Conservation (phyloP, 2,888 invertebrate species). For the Drosophila monieri region DNA sequence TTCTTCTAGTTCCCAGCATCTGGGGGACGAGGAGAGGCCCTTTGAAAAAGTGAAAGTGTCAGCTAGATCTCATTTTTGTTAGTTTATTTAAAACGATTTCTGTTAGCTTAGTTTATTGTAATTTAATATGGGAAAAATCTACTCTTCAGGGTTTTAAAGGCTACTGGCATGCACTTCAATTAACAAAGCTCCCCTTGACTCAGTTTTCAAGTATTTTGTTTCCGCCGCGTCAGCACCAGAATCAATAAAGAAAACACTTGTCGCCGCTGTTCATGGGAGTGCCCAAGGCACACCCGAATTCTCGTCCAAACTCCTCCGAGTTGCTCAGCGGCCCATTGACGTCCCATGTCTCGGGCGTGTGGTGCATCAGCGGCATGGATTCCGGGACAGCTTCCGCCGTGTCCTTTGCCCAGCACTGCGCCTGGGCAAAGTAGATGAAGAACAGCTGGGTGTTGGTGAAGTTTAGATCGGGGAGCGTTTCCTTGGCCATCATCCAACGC, state of each 20-base stretch:
- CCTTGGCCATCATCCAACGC: constrained; percentile 50
- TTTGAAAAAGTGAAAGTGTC: neutral
- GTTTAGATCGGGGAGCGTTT: constrained; percentile 77
- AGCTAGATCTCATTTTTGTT: neutral
- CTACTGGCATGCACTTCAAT: constrained; percentile 1
- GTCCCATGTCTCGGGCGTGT: constrained; percentile 70
- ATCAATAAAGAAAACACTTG: constrained; percentile 77
- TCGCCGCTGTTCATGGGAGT: constrained; percentile 81
- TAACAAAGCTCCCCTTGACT: constrained; percentile 7
- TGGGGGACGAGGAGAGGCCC: neutral
- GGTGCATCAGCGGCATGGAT: constrained; percentile 70
- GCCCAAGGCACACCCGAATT: constrained; percentile 78
- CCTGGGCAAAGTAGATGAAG: constrained; percentile 81
- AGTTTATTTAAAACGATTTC: constrained; percentile 3
- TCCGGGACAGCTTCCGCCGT: constrained; percentile 50
- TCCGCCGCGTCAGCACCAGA: constrained; percentile 8
- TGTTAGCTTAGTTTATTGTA: neutral
- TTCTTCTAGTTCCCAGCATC: constrained; percentile 9
- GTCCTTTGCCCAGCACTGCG: constrained; percentile 66
- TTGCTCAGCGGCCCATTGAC: constrained; percentile 78
- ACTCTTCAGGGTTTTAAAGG: too few relatives aligned
- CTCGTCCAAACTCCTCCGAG: constrained; percentile 76
- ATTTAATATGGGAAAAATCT: neutral
- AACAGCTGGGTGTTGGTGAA: constrained; percentile 82
- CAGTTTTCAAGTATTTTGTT: constrained; percentile 19